Evolutionary conservation across 2,113 vertebrate genomes (phyloP).

Genomic region (Hiodon alosoides): DNA sequence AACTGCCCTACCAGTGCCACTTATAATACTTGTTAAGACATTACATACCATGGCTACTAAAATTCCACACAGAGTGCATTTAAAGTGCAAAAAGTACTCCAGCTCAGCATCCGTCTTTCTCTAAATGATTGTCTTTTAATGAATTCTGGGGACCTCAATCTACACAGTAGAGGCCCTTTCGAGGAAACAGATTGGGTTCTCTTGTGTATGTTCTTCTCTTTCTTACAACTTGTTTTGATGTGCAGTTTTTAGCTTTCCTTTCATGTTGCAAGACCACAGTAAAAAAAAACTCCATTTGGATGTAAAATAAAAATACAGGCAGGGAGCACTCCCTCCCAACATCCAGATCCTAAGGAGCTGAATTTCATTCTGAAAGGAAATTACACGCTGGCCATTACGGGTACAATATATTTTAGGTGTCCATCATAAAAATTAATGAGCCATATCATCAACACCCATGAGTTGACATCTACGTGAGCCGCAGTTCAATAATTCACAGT

Average conservation of each 20-base stretch:
- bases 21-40: background rate
- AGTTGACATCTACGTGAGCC: background rate
- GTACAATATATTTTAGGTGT: background rate
- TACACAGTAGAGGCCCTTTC: background rate
- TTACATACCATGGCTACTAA: background rate
- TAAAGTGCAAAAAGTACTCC: too few relatives aligned
- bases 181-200: background rate
- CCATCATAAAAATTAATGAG: background rate
- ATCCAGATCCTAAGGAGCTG: background rate
- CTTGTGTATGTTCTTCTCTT: background rate
- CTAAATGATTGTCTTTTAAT: background rate
- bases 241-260: background rate
- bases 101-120: background rate
- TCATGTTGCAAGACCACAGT: background rate
- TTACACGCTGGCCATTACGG: background rate
- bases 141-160: background rate
- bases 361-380: background rate
- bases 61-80: too few relatives aligned
- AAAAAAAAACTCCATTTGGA: background rate
- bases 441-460: background rate
- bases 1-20: background rate
- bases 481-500: too few relatives aligned
- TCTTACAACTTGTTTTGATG: background rate
- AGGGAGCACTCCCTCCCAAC: too few relatives aligned
- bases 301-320: background rate